Base-by-base conservation (phyloP, 2,888 invertebrate genomes). In the Nomada ferruginata region DNA sequence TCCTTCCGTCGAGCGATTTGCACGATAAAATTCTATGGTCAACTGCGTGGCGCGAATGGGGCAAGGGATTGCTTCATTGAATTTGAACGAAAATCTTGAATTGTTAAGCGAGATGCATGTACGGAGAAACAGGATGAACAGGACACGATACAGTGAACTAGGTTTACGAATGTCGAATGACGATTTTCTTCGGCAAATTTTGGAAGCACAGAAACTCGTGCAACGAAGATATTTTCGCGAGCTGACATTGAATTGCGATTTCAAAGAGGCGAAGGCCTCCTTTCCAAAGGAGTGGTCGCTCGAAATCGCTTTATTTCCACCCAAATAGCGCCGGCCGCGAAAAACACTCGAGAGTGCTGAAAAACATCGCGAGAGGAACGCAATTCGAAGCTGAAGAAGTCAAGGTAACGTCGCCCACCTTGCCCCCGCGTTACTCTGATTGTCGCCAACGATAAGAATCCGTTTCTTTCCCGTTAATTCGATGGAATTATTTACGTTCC, bases 221-320 rank as follows among this genome's bases (percentile, higher is more conserved):
- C 42, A 20, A 3, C 23, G 11, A 57, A 29, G 5, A 15, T 7
- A 26, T 20, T 57, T 26, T 15, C 26, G 26, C 26, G 26, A 15
- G 15, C 10, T 15, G 47, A 47, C 47, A 3, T 13, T 10, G 47
- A 47, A 47, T 47, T 10, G 15, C 9, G 13, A 15, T n/a, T 15
- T 20, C 36, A 61, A 61, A 52, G 9, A n/a, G 20, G 11, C 23
- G 23, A 15, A 2, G 3, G 9, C 13, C 47, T 3, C 36, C 42
- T 18, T 23, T 61, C 47, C 23, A 18, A 13, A 53, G 53, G 9
- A 61, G 29, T 23, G 13, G 42, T 18, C 10, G 44, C 55, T 18
- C 44, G 47, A 57, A 50, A 65, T 18, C n/a, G 36, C 3, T 20
- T 71, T 59, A 57, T 57, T 76, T 71, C 57, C 75, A n/a, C 44